Percentiles rank a stretch among this genome's conserved stretches.
These are phyloP conservation scores for Chrysoperla carnea DNA, from an alignment of 1,140 invertebrate species.

Conservation along the genomic window DNA sequence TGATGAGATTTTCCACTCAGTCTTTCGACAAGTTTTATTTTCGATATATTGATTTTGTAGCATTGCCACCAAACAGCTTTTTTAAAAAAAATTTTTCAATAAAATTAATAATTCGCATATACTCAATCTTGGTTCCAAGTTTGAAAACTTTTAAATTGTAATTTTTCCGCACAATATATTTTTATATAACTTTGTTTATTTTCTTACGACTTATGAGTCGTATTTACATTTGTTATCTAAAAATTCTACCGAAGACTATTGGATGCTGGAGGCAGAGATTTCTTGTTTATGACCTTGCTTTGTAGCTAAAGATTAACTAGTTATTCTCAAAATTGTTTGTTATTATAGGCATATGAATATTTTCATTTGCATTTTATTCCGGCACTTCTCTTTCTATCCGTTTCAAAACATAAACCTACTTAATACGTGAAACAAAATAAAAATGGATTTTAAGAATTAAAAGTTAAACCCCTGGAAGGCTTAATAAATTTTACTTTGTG, in stretches of 20 bases:
- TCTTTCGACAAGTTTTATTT: conserved; percentile 5
- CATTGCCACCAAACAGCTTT: not conserved
- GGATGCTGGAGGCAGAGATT: not conserved
- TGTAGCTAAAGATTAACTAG: not conserved
- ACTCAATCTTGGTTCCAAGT: not conserved
- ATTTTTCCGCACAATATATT: not conserved
- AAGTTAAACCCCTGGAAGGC: not conserved
- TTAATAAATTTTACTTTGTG: no score
- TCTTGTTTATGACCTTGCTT: not conserved
- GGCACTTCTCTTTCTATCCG: not conserved
- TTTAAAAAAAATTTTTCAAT: not conserved
- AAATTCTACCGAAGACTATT: not conserved
- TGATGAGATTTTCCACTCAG: conserved; percentile 53
- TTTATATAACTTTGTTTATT: not conserved
- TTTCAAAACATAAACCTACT: not conserved
- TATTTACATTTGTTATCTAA: no score
- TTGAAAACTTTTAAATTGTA: not conserved
- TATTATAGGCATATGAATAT: not conserved
- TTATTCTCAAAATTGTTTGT: not conserved
- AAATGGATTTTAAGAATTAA: not conserved
- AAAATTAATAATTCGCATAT: not conserved
- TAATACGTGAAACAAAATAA: not conserved
- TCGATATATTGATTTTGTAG: no score
- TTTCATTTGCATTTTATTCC: not conserved
- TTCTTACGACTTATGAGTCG: no score